Percentiles rank a stretch among this genome's conserved stretches.
phyloP scores from a whole-genome alignment of 2,888 invertebrate species.

The Ichneumon xanthorius region DNA sequence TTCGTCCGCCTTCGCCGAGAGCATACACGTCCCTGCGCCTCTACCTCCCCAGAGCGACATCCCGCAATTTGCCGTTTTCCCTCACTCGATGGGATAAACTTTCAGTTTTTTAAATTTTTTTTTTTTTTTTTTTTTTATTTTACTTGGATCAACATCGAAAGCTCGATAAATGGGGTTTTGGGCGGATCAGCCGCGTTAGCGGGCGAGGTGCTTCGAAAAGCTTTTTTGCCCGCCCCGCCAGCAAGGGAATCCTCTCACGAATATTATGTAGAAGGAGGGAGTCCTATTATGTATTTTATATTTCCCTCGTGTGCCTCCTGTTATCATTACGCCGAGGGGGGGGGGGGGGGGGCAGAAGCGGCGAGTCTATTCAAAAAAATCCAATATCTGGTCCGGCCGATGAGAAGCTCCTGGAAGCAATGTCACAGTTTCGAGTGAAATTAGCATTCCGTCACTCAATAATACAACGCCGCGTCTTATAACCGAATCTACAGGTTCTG shows the following conservation, averaged over 20 bases:
- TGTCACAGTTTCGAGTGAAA: neutral
- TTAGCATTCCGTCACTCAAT: neutral
- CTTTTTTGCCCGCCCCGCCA: neutral
- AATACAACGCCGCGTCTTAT: neutral
- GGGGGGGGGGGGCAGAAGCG: neutral
- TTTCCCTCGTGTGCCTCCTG: neutral
- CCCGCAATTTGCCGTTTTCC: neutral
- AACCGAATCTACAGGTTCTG: too few relatives aligned
- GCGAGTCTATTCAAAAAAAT: neutral
- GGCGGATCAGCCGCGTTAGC: neutral
- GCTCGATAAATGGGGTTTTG: neutral
- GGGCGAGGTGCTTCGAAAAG: neutral
- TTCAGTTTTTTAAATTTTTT: neutral
- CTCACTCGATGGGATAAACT: conserved; percentile 2
- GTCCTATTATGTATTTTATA: neutral
- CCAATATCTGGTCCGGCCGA: neutral
- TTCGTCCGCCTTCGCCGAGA: conserved; percentile 27
- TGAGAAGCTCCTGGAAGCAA: neutral
- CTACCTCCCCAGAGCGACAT: neutral
- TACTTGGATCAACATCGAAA: neutral
- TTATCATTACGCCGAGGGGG: neutral
- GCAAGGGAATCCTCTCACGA: neutral
- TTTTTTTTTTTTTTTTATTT: too few relatives aligned
- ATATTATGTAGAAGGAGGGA: neutral
- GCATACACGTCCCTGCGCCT: neutral